Evolutionary conservation across 2,888 invertebrate species (phyloP), one percentile per base, ranked within the genome.

Genomic region (Argyra leucocephala): DNA sequence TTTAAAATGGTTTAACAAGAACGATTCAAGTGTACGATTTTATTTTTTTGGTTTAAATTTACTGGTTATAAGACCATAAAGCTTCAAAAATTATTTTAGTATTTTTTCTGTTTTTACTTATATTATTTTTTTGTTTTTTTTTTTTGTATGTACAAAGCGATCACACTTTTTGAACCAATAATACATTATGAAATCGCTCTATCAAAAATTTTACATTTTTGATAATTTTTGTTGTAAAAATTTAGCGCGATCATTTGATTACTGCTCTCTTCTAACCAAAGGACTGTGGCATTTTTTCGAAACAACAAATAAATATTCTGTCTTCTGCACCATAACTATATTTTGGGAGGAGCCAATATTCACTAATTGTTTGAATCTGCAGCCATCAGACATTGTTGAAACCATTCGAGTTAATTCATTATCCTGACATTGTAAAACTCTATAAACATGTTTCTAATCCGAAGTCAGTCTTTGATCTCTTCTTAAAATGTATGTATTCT

Each of bases 331-430:
- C 61, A 95, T 94, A 79, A 98, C 97, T 63, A 73, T 71, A 80
- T 96, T 97, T 77, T 93, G 93, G 68, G 96, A n/a, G n/a, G n/a
- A 94, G 66, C 96, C 96, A 78, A 97, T 95, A 78, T 96, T 96
- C 67, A 98, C 92, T 74, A 97, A 82, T 86, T 98, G 88, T 80
- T 98, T 97, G 80, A 99, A 98, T 78, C 96, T 95, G 99, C 99
- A 99, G 59, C 99, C 99, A 81, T 99, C 99, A n/a, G 96, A 97
- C 89, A 99, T 91, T 7, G 97, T 97, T 5, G 98, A 98, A 63
- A 99, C 94, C 91, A 93, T 92, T 79, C 95, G 96, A 67, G 99
- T 97, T 69, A 99, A 84, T 82, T 99, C 99, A 78, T 98, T 96
- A 82, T 99, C 98, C 76, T 98, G 97, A 77, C 97, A 99, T 78